Evolutionary conservation across 2,888 invertebrate species (phyloP).

Genomic region (Coenonympha arcania): DNA sequence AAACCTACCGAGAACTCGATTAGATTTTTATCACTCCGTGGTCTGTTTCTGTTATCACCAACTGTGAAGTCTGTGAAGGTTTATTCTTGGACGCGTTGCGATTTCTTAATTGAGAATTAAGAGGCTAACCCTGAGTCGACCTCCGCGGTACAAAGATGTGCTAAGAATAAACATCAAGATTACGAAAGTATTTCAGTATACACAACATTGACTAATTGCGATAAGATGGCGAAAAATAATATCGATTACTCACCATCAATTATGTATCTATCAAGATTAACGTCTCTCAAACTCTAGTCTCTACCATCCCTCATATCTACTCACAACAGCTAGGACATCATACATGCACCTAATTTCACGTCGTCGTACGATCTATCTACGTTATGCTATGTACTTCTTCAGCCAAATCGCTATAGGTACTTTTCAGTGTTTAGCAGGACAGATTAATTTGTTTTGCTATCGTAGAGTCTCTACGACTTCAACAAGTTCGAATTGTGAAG

Average conservation of each 20-base stretch:
- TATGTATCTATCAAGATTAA: constrained; percentile 1
- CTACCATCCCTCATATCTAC: not conserved
- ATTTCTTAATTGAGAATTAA: not conserved
- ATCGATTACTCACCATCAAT: too few relatives aligned
- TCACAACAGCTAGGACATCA: too few relatives aligned
- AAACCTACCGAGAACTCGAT: not conserved
- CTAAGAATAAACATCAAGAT: constrained; percentile 2
- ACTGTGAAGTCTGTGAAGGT: constrained; percentile 1
- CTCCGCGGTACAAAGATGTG: not conserved
- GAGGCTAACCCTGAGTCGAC: constrained; percentile 1
- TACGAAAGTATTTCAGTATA: not conserved
- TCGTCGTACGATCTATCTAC: too few relatives aligned
- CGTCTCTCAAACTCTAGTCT: not conserved
- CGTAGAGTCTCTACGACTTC: too few relatives aligned
- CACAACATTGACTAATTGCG: not conserved
- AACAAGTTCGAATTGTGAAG: too few relatives aligned
- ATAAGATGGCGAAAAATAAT: not conserved
- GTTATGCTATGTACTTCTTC: too few relatives aligned
- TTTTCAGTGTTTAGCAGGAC: too few relatives aligned
- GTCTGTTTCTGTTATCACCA: not conserved
- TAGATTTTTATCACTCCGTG: not conserved
- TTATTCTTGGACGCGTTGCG: not conserved
- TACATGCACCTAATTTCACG: too few relatives aligned
- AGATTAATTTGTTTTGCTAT: too few relatives aligned
- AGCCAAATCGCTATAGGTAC: too few relatives aligned